Evolutionary conservation across 2,113 vertebrate species (phyloP).

Genomic region (Ictidomys tridecemlineatus): DNA sequence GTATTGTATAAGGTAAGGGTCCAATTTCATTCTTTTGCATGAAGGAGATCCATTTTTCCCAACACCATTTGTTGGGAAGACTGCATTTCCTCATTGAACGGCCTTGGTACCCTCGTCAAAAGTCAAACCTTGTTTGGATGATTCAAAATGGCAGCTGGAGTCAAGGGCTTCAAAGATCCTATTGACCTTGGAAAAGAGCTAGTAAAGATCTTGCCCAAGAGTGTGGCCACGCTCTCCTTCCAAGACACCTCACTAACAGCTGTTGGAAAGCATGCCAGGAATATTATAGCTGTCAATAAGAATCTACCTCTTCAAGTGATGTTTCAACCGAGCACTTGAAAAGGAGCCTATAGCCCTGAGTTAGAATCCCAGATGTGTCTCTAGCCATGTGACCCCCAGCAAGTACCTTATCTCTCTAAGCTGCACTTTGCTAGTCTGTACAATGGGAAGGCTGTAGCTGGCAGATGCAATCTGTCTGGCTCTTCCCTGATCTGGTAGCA

Average conservation of each 20-base stretch:
- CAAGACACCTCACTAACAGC: neutral
- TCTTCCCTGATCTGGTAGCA: neutral
- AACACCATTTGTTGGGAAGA: neutral
- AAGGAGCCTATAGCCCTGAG: neutral
- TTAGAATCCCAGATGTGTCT: neutral
- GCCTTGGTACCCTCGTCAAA: neutral
- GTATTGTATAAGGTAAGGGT: too few species aligned
- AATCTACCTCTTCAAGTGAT: neutral
- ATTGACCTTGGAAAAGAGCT: neutral
- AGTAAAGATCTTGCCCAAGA: neutral
- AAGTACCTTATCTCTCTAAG: neutral
- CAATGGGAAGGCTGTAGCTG: neutral
- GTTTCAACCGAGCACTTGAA: neutral
- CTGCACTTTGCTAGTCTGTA: neutral
- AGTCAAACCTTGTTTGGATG: neutral
- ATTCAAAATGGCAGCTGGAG: neutral
- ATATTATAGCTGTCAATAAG: neutral
- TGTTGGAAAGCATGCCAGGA: neutral
- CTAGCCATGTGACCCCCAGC: neutral
- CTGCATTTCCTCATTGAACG: neutral
- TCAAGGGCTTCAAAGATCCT: neutral
- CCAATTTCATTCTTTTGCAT: neutral
- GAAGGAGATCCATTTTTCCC: neutral
- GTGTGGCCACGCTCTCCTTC: neutral
- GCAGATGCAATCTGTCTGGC: neutral